phyloP scores from a whole-genome alignment of 92 coral and sea anemone genomes.

The Micromussa lordhowensis region DNA sequence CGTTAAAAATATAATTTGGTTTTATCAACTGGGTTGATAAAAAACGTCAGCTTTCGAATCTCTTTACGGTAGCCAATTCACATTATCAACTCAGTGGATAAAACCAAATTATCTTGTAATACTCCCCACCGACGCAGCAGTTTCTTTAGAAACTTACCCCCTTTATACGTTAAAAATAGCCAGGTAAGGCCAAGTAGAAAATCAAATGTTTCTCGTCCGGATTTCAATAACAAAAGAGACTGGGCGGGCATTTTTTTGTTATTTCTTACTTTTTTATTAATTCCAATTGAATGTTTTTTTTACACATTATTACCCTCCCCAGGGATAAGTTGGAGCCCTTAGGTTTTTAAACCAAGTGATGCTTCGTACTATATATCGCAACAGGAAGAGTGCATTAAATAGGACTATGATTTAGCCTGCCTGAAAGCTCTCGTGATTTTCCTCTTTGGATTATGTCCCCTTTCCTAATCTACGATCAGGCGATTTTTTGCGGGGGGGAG shows the following conservation, averaged over 20 bases:
- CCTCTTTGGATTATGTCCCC: conserved; percentile 13
- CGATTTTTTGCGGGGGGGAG: too few relatives aligned
- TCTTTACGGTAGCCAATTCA: too few relatives aligned
- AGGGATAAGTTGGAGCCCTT: conserved; percentile 2
- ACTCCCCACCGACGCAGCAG: too few relatives aligned
- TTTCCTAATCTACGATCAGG: neutral
- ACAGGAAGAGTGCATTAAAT: neutral
- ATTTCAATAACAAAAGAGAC: neutral
- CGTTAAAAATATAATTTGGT: too few relatives aligned
- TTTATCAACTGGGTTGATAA: too few relatives aligned
- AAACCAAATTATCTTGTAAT: too few relatives aligned
- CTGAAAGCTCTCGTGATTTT: conserved; percentile 26
- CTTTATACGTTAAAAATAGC: too few relatives aligned
- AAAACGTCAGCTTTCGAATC: too few relatives aligned
- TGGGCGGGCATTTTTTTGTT: conserved; percentile 2
- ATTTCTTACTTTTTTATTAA: conserved; percentile 3
- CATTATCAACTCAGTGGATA: too few relatives aligned
- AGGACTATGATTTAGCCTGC: neutral
- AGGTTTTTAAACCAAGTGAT: neutral
- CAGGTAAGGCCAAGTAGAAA: neutral
- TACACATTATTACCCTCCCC: conserved; percentile 2
- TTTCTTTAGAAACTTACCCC: too few relatives aligned
- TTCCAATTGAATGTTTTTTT: conserved; percentile 6
- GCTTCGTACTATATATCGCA: neutral
- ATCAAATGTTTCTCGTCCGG: neutral